Evolutionary conservation across 2,113 vertebrate species (phyloP).

Genomic region (Odocoileus virginianus): DNA sequence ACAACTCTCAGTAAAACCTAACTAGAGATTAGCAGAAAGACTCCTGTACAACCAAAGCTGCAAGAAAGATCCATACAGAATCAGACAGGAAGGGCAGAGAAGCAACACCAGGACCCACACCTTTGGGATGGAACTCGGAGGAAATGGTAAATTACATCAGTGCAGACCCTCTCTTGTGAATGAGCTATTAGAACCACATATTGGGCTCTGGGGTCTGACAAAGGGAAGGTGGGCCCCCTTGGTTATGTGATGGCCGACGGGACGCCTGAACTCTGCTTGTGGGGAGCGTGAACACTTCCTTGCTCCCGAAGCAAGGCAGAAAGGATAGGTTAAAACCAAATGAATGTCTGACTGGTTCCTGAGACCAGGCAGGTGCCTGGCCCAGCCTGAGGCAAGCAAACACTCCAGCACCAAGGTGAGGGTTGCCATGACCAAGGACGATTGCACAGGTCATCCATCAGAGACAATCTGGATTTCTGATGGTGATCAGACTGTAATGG

Average conservation of each 20-base stretch:
- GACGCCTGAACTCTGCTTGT: rapidly evolving
- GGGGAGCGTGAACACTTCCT: neutral
- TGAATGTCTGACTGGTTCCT: neutral
- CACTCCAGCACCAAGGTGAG: neutral
- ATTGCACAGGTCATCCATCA: neutral
- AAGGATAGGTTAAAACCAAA: neutral
- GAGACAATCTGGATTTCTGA: neutral
- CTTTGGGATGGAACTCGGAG: neutral
- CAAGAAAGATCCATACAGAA: neutral
- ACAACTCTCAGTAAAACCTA: neutral
- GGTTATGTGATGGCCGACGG: neutral
- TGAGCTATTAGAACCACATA: neutral
- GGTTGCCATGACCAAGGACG: rapidly evolving
- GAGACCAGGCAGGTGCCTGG: neutral
- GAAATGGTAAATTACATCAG: neutral
- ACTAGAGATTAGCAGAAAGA: neutral
- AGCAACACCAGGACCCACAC: neutral
- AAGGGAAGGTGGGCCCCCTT: neutral
- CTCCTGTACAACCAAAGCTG: neutral
- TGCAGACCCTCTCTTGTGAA: neutral
- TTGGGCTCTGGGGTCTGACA: neutral
- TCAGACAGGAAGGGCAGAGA: neutral
- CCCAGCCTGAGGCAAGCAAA: neutral
- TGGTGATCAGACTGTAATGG: neutral
- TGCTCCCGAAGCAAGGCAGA: neutral